Evolutionary conservation across 2,797 vertebrate genomes (phyloP).

Genomic region (Hippocampus kuda): DNA sequence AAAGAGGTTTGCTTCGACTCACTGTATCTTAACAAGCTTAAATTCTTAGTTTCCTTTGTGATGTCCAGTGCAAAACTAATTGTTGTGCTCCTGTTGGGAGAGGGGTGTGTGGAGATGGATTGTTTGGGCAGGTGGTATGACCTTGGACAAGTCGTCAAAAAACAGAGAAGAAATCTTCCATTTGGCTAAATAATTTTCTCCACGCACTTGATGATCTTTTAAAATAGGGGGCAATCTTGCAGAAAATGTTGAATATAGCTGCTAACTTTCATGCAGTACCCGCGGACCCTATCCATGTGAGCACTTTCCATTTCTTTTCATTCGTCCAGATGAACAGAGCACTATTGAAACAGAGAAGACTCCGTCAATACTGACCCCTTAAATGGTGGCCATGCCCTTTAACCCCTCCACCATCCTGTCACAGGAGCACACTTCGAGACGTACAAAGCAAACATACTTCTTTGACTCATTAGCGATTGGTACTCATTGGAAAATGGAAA

Average conservation of each 20-base stretch:
- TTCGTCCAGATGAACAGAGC: constrained; percentile 18
- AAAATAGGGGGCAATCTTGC: neutral
- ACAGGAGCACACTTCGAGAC: constrained; percentile 28
- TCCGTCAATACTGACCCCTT: constrained; percentile 24
- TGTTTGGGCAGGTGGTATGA: constrained; percentile 16
- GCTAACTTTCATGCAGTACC: neutral
- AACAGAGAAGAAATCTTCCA: constrained; percentile 24
- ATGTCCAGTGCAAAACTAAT: constrained; percentile 41
- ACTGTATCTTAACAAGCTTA: neutral
- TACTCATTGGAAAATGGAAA: constrained; percentile 63
- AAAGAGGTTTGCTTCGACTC: neutral
- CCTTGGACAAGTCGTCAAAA: constrained; percentile 30
- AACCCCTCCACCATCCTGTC: constrained; percentile 37
- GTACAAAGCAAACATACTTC: constrained; percentile 27
- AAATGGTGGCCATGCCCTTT: constrained; percentile 35
- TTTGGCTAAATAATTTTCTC: constrained; percentile 2
- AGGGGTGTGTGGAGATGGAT: constrained; percentile 26
- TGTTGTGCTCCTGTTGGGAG: constrained; percentile 31
- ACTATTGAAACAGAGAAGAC: constrained; percentile 5
- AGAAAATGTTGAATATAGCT: neutral
- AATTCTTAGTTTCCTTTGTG: constrained; percentile 26
- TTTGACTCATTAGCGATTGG: constrained; percentile 62
- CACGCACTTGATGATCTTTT: neutral
- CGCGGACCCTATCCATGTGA: neutral
- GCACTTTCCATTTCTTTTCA: neutral